Conservation (phyloP, 1,140 invertebrate genomes). For the Portunus trituberculatus region DNA sequence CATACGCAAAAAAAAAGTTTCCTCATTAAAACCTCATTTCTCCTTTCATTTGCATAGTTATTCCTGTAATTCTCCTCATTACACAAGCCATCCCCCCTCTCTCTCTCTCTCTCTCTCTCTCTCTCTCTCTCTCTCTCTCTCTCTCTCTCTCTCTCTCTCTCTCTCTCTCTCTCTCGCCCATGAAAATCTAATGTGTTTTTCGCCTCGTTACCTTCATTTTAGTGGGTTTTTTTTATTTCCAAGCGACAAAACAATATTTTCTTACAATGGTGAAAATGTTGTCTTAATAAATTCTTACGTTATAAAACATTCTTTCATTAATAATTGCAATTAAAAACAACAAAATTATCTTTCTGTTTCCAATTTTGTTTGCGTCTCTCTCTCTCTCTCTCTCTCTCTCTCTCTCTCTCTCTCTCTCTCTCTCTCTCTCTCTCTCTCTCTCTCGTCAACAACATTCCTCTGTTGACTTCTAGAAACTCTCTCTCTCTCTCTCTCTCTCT, state of each 20-base stretch:
- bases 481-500: background rate
- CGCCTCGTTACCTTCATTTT: too few species aligned
- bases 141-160: too few species aligned
- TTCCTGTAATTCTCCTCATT: conserved; percentile 3
- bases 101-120: conserved; percentile 20
- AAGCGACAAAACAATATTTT: too few species aligned
- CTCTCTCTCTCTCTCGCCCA: too few species aligned
- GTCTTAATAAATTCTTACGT: too few species aligned
- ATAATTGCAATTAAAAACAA: too few species aligned
- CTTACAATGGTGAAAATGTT: too few species aligned
- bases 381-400: conserved; percentile 17
- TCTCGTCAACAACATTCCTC: background rate
- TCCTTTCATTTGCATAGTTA: background rate
- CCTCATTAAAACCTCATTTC: background rate
- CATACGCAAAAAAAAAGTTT: background rate
- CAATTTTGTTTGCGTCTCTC: background rate
- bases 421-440: conserved; percentile 32
- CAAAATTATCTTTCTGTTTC: too few species aligned
- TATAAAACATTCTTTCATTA: too few species aligned
- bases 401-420: conserved; percentile 43
- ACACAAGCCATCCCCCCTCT: background rate
- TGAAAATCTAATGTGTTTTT: too few species aligned
- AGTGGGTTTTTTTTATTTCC: too few species aligned
- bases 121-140: background rate
- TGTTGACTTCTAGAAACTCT: background rate